Conservation (phyloP, 2,113 vertebrate species). For the Furnarius figulus region DNA sequence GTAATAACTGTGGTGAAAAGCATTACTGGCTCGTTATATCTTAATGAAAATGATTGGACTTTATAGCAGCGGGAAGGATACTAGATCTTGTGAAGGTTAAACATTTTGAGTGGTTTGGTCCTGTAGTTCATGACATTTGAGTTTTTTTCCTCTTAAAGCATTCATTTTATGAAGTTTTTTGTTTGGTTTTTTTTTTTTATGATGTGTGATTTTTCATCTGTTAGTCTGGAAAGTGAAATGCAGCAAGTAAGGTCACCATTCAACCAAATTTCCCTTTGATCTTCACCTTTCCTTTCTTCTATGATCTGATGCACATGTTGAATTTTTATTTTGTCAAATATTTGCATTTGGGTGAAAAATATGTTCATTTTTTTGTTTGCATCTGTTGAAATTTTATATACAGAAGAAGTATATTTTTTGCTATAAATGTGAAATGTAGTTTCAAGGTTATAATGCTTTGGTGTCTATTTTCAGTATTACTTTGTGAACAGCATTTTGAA, state of each 20-base stretch:
- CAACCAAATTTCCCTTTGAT: background rate
- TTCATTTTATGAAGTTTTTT: background rate
- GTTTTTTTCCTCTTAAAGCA: background rate
- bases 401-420: background rate
- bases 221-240: background rate
- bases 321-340: conserved; percentile 1
- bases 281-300: background rate
- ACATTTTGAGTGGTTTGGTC: background rate
- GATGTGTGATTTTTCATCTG: background rate
- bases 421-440: background rate
- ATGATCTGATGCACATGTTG: background rate
- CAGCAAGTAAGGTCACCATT: background rate
- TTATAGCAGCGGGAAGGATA: background rate
- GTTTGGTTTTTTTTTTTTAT: background rate
- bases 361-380: background rate
- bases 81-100: background rate
- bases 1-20: background rate
- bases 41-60: background rate
- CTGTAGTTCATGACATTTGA: background rate
- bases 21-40: background rate
- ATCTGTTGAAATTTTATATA: background rate
- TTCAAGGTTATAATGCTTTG: conserved; percentile 6
- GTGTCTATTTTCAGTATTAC: background rate
- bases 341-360: background rate
- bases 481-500: background rate